These are phyloP conservation scores for Dione vanillae DNA, from an alignment of 2,888 invertebrate genomes.

Conservation along the genomic window DNA sequence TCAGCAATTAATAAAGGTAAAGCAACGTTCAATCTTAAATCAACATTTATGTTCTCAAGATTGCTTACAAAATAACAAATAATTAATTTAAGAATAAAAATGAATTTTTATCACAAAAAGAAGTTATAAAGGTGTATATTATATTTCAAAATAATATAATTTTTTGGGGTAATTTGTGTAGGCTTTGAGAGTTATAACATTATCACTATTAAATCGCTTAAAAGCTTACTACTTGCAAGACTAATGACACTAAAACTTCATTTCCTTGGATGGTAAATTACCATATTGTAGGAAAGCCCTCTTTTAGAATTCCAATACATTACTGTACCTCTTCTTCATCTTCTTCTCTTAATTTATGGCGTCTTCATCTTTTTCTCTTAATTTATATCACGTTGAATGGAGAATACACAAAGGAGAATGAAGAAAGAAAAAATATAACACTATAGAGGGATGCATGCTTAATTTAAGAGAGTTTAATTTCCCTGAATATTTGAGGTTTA, in stretches of 20 bases:
- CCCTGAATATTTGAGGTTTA: too few species aligned
- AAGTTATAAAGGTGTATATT: too few species aligned
- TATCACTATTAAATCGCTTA: conserved; percentile 40
- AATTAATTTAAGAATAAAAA: background rate
- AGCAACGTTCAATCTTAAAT: background rate
- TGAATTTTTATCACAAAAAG: too few species aligned
- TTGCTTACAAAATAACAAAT: background rate
- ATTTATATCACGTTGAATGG: too few species aligned
- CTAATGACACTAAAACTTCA: conserved; percentile 65
- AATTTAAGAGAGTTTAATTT: too few species aligned
- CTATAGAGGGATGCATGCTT: too few species aligned
- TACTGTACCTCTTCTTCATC: conserved; percentile 31
- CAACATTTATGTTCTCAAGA: too few species aligned
- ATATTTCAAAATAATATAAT: background rate
- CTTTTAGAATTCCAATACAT: conserved; percentile 40
- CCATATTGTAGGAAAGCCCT: conserved; percentile 39
- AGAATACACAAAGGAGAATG: too few species aligned
- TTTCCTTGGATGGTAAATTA: conserved; percentile 61
- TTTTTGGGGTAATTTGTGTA: background rate
- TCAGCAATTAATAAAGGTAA: background rate
- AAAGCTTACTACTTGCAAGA: conserved; percentile 60
- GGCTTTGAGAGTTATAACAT: conserved; percentile 12
- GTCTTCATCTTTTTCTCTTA: too few species aligned
- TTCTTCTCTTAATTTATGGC: too few species aligned
- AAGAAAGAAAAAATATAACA: too few species aligned